Evolutionary conservation across 2,113 vertebrate genomes (phyloP), one percentile per base, ranked within the genome.

Genomic region (Muntiacus muntjak): DNA sequence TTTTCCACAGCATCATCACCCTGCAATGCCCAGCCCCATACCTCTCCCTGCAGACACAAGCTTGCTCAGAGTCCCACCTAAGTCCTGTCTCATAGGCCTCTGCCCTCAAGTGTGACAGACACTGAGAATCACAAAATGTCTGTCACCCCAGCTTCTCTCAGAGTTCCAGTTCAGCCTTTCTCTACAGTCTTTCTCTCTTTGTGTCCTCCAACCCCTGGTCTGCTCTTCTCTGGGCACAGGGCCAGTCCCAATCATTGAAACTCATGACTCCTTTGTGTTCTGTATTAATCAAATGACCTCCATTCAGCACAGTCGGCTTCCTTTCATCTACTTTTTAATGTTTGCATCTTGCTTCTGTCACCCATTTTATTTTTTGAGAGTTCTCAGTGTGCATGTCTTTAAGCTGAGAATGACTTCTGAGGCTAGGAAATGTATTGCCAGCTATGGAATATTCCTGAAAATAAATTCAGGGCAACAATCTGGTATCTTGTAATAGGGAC

Each of bases 361-460:
- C 95, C 74, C 28, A 84, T 85, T 98, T 97, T 93, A 95, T 95
- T 98, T 98, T 98, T 97, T 97, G 96, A 91, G 97, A 30, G 15
- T 88, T 97, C 89, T 93, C 95, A 97, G 96, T 97, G 97, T 98
- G 95, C 86, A 89, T 96, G 89, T 98, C 82, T 96, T 94, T 92
- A 95, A 91, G 67, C 98, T 95, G 83, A 43, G 81, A 97, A 94
- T 33, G 85, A 14, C 0, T 0, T 85, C 89, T 89, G 89, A 76
- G 96, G 93, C 89, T 89, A 93, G 86, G 89, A 97, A 96, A 97
- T 92, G 57, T 26, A 92, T 88, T 95, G 57, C 3, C 5, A 95
- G 87, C 64, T 93, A 74, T 28, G 45, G 97, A 97, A 95, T 0
- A 90, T 94, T 90, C 92, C 67, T 52, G 97, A 83, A 97, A 97